Evolutionary conservation across 92 coral and sea anemone species (phyloP).

Genomic region (Palythoa grandiflora): DNA sequence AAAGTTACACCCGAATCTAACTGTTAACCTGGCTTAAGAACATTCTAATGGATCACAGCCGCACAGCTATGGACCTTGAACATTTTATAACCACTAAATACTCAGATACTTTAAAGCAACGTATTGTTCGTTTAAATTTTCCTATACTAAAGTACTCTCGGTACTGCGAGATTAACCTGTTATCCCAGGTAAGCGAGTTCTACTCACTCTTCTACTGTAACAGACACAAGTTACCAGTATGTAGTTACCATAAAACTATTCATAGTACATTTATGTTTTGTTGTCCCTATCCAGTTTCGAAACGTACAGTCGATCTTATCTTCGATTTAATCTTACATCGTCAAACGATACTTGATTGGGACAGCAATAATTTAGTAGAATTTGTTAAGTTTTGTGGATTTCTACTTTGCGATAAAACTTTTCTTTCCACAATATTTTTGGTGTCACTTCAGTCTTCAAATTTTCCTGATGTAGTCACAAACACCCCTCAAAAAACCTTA

Average conservation of each 20-base stretch:
- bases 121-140: background rate
- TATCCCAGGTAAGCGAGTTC: background rate
- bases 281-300: constrained; percentile 2
- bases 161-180: background rate
- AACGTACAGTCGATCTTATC: background rate
- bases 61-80: background rate
- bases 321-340: background rate
- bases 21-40: background rate
- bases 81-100: background rate
- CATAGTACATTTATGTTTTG: background rate
- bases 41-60: background rate
- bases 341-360: background rate
- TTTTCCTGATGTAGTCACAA: background rate
- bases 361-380: background rate
- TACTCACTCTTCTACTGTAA: background rate
- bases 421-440: background rate
- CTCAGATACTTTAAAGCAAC: background rate
- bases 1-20: background rate
- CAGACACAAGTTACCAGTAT: background rate
- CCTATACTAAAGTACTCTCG: background rate
- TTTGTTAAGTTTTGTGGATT: constrained; percentile 7
- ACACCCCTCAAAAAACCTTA: background rate
- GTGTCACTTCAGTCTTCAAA: background rate
- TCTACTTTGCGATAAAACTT: background rate
- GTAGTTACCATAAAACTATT: background rate